Percentiles rank a stretch among this genome's conserved stretches.
phyloP scores from a whole-genome alignment of 2,888 invertebrate species.

The Lathronympha strigana region DNA sequence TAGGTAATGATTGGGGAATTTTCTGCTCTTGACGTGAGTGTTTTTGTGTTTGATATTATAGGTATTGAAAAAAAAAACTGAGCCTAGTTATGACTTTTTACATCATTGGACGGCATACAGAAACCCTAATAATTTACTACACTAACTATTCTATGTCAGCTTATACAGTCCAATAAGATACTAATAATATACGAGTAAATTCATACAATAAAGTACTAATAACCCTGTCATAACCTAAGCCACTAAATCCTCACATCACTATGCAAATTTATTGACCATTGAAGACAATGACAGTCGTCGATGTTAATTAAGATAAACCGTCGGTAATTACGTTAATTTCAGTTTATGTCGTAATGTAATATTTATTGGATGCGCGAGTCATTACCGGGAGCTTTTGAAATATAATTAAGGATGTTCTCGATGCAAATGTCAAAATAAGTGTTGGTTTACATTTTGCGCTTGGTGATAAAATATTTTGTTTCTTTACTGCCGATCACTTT shows the following conservation, averaged over 20 bases:
- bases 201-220: constrained; percentile 13
- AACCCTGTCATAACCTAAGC: constrained; percentile 29
- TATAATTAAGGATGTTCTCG: neutral
- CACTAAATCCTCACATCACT: constrained; percentile 38
- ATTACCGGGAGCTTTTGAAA: constrained; percentile 12
- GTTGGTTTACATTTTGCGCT: neutral
- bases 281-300: constrained; percentile 40
- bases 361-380: constrained; percentile 32
- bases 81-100: no score
- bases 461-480: neutral
- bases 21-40: no score
- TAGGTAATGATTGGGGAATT: no score
- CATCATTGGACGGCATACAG: neutral
- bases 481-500: neutral
- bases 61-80: no score
- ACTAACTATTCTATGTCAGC: neutral
- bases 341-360: constrained; percentile 34
- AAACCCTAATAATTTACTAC: neutral
- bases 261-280: constrained; percentile 41
- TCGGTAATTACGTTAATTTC: constrained; percentile 35
- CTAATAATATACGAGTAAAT: neutral
- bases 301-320: constrained; percentile 42
- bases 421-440: neutral
- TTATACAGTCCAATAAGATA: neutral
- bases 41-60: no score